A percentile compares a stretch with the other conserved stretches of the same genome.
These are phyloP conservation scores for Thryonomys swinderianus DNA, from an alignment of 2,113 vertebrate species.

Conservation along the genomic window DNA sequence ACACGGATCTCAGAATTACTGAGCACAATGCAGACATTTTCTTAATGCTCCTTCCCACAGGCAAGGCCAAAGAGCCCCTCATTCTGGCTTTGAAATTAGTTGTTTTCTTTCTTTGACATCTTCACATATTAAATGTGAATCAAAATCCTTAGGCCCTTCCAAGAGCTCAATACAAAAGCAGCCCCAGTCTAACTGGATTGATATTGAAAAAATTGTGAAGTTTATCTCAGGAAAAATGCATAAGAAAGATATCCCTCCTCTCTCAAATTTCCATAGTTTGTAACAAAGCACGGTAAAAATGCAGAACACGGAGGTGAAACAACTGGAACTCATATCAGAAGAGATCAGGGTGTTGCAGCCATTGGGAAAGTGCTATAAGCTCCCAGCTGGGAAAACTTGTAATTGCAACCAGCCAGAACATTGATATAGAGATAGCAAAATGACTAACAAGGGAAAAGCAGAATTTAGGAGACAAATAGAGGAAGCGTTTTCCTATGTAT, in stretches of 20 bases:
- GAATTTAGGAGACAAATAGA: conserved; percentile 85
- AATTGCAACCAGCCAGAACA: conserved; percentile 86
- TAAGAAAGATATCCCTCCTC: conserved; percentile 14
- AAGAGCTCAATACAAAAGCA: background rate
- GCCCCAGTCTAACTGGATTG: background rate
- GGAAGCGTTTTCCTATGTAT: conserved; percentile 78
- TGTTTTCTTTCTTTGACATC: conserved; percentile 37
- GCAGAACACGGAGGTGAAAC: conserved; percentile 79
- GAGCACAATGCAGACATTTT: background rate
- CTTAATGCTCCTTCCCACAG: background rate
- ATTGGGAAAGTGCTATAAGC: conserved; percentile 81
- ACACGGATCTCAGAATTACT: background rate
- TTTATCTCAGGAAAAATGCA: conserved; percentile 17
- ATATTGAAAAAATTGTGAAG: background rate
- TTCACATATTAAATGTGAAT: conserved; percentile 37
- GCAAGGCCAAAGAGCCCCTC: background rate
- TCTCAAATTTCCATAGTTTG: conserved; percentile 49
- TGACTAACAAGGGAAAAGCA: conserved; percentile 83
- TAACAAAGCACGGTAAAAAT: conserved; percentile 72
- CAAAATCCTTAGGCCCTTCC: background rate
- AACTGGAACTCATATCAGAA: conserved; percentile 82
- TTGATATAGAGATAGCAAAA: conserved; percentile 85
- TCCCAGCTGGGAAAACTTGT: conserved; percentile 86
- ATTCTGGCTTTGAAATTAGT: background rate
- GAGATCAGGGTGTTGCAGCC: conserved; percentile 79